Conservation (phyloP, 2,888 invertebrate species). For the Apamea anceps region DNA sequence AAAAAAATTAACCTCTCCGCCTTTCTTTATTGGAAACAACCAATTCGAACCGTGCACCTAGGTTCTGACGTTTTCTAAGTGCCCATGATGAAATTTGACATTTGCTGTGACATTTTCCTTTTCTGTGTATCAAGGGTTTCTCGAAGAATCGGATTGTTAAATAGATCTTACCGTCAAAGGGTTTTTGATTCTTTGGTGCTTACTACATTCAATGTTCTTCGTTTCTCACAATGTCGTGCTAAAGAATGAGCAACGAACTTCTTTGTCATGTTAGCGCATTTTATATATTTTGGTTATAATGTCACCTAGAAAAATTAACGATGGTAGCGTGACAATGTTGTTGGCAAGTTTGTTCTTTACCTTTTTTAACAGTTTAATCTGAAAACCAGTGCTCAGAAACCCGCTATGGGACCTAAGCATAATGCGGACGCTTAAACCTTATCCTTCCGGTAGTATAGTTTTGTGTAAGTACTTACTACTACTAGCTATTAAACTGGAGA, state of each 20-base stretch:
- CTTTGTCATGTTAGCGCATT: neutral
- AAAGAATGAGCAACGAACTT: neutral
- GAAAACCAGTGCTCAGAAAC: no score
- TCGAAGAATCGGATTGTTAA: neutral
- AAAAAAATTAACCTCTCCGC: rapidly evolving
- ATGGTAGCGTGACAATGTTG: neutral
- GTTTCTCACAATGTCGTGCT: neutral
- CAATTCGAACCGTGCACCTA: neutral
- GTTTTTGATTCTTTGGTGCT: neutral
- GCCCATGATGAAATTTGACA: neutral
- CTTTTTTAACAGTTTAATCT: no score
- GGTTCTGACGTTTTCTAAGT: neutral
- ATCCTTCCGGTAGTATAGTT: no score
- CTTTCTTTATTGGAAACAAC: neutral
- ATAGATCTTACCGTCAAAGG: neutral
- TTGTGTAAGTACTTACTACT: no score
- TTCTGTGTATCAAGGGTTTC: neutral
- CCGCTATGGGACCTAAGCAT: no score
- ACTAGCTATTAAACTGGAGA: no score
- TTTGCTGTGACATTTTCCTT: neutral
- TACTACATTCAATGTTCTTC: no score
- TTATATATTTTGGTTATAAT: neutral
- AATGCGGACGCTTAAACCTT: no score
- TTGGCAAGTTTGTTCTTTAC: neutral
- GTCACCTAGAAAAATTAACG: neutral